phyloP scores from a whole-genome alignment of 2,797 vertebrate species.

The Ibycter americanus region DNA sequence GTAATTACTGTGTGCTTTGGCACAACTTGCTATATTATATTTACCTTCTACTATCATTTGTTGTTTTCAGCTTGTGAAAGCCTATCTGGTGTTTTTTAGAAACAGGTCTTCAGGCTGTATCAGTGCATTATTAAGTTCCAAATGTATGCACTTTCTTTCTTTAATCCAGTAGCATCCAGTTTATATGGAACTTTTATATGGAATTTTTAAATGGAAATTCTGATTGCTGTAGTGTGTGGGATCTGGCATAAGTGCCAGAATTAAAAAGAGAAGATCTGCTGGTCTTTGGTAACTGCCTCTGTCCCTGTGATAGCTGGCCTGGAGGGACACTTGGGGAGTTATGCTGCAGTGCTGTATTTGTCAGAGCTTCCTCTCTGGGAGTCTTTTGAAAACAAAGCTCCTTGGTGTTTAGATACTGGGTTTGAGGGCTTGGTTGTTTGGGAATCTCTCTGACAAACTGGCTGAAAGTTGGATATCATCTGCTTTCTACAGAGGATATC shows the following conservation, averaged over 20 bases:
- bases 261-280: background rate
- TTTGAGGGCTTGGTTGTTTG: background rate
- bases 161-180: background rate
- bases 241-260: background rate
- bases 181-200: background rate
- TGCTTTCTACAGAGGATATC: background rate
- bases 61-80: background rate
- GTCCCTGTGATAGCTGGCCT: background rate
- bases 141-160: background rate
- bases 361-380: background rate
- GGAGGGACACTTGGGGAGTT: background rate
- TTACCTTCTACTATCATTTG: background rate
- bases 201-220: background rate
- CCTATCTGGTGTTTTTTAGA: background rate
- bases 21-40: background rate
- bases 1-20: background rate
- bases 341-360: background rate
- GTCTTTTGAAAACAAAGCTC: background rate
- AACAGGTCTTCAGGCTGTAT: background rate
- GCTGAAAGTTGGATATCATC: background rate
- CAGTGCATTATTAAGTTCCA: background rate
- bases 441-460: background rate
- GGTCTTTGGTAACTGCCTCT: background rate
- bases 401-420: background rate
- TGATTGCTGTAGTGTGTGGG: background rate